Evolutionary conservation across 2,888 invertebrate genomes (phyloP), one percentile per base, ranked within the genome.

Genomic region (Argyresthia goedartella): DNA sequence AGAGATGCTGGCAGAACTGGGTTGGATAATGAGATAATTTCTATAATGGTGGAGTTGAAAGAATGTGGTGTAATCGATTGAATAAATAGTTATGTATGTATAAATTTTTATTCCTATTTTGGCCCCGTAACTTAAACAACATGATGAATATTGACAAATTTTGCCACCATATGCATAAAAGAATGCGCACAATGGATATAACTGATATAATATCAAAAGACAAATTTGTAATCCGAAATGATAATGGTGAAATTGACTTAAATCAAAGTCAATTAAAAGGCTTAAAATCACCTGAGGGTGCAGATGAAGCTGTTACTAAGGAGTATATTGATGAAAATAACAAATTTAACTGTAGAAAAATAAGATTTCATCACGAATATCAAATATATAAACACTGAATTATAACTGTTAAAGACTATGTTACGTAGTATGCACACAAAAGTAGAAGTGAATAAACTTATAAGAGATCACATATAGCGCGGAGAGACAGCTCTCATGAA

Each of bases 1-100:
- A 51, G 52, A 52, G 52, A 53, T 53, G 61, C 62, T 34, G 59
- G 59, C 3, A 62, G 60, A 52, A 59, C 42, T 16, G 53, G 46
- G 39, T 57, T 55, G 50, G 57, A n/a, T n/a, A n/a, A n/a, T n/a
- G n/a, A n/a, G n/a, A n/a, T n/a, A n/a, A n/a, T n/a, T n/a, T n/a
- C n/a, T n/a, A n/a, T n/a, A n/a, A n/a, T n/a, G n/a, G n/a, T n/a
- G n/a, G n/a, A n/a, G n/a, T n/a, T n/a, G n/a, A n/a, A n/a, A n/a
- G n/a, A n/a, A n/a, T n/a, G n/a, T n/a, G n/a, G n/a, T n/a, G n/a
- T n/a, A n/a, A n/a, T n/a, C n/a, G n/a, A n/a, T n/a, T n/a, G n/a
- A n/a, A n/a, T n/a, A n/a, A n/a, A n/a, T n/a, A n/a, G n/a, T n/a
- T n/a, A n/a, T n/a, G n/a, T n/a, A n/a, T n/a, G n/a, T n/a, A n/a